Percentiles rank a stretch among this genome's conserved stretches.
Evolutionary conservation across 2,797 vertebrate genomes (phyloP).

Genomic region (Pterois miles): DNA sequence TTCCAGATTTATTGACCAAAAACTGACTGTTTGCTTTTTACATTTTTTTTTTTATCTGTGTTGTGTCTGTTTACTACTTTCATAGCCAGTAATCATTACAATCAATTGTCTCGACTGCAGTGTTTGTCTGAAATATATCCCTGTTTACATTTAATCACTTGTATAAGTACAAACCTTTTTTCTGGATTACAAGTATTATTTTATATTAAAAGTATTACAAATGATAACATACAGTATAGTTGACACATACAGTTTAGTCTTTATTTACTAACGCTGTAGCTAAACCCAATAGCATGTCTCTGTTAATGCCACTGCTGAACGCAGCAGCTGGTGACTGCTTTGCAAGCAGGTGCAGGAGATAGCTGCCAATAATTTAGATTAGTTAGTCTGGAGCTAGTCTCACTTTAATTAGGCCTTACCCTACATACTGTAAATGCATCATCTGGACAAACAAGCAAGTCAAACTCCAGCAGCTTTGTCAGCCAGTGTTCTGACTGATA

Average conservation of each 20-base stretch:
- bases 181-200: background rate
- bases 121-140: background rate
- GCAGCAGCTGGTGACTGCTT: constrained; percentile 66
- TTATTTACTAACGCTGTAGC: background rate
- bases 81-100: background rate
- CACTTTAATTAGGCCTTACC: constrained; percentile 77
- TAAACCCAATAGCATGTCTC: constrained; percentile 23
- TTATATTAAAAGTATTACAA: background rate
- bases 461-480: constrained; percentile 3
- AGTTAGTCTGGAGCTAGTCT: constrained; percentile 60
- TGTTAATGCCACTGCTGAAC: constrained; percentile 15
- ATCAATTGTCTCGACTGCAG: background rate
- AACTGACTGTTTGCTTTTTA: background rate
- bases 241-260: background rate
- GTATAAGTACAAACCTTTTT: background rate
- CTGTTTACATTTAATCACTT: background rate
- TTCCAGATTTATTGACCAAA: background rate
- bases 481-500: background rate
- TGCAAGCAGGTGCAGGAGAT: constrained; percentile 70
- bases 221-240: background rate
- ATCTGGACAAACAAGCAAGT: constrained; percentile 31
- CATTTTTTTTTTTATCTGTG: background rate
- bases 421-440: constrained; percentile 69
- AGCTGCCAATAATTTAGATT: constrained; percentile 67
- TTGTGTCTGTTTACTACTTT: constrained; percentile 2